phyloP scores from a whole-genome alignment of 2,797 vertebrate species.

The Geotrypetes seraphini region DNA sequence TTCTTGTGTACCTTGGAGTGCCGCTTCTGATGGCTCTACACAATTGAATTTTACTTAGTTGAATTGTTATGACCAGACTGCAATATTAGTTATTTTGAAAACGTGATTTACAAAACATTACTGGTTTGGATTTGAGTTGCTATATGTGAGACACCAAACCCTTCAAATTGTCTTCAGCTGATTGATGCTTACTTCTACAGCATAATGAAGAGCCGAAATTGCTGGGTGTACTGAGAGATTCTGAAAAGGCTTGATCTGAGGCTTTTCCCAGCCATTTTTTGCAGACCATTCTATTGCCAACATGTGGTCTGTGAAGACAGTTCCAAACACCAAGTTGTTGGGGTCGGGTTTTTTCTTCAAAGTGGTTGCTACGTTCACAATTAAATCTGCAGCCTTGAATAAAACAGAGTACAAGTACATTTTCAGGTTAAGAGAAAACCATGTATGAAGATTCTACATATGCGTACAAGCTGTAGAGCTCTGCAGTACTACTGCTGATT shows the following conservation, averaged over 20 bases:
- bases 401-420: not conserved
- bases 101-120: too few relatives aligned
- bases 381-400: constrained; percentile 63
- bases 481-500: too few relatives aligned
- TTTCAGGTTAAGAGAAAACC: not conserved
- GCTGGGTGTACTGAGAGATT: constrained; percentile 76
- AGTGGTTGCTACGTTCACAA: constrained; percentile 50
- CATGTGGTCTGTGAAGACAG: constrained; percentile 85
- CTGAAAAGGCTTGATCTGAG: constrained; percentile 66
- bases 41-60: too few relatives aligned
- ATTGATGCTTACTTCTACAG: constrained; percentile 65
- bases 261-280: constrained; percentile 70
- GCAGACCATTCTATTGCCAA: constrained; percentile 72
- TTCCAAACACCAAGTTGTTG: constrained; percentile 57
- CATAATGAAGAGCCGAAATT: constrained; percentile 69
- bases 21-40: too few relatives aligned
- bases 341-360: constrained; percentile 60
- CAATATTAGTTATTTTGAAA: too few relatives aligned
- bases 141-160: too few relatives aligned
- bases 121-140: too few relatives aligned
- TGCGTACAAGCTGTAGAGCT: too few relatives aligned
- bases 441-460: too few relatives aligned
- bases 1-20: too few relatives aligned
- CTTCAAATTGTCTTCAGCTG: too few relatives aligned
- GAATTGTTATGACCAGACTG: too few relatives aligned